phyloP scores from a whole-genome alignment of 2,113 vertebrate genomes.

The Ophthalmolycus amberensis region DNA sequence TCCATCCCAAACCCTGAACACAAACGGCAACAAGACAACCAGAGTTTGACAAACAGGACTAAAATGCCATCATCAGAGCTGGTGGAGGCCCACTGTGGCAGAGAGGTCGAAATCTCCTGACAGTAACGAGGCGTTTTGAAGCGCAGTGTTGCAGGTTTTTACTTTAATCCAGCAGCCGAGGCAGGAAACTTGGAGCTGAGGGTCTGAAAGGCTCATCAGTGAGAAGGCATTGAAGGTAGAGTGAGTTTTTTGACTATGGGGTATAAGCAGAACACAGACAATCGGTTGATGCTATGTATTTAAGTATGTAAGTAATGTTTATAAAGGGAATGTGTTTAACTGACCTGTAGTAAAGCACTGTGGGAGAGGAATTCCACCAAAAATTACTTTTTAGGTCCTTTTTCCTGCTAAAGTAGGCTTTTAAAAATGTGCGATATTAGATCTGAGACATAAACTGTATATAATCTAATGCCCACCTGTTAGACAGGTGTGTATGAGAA shows the following conservation, averaged over 20 bases:
- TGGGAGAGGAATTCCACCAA: conserved; percentile 51
- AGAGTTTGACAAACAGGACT: not conserved
- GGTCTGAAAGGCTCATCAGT: conserved; percentile 22
- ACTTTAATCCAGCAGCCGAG: conserved; percentile 1
- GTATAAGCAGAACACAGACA: conserved; percentile 1
- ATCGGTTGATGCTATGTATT: conserved; percentile 46
- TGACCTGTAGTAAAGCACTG: conserved; percentile 75
- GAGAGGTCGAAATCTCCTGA: not conserved
- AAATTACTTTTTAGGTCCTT: conserved; percentile 32
- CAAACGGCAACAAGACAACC: not conserved
- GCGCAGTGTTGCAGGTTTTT: conserved; percentile 5
- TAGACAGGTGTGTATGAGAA: not conserved
- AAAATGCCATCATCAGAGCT: not conserved
- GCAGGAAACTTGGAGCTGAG: conserved; percentile 11
- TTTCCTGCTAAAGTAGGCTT: conserved; percentile 20
- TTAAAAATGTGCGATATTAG: not conserved
- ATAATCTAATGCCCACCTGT: not conserved
- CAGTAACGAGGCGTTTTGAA: not conserved
- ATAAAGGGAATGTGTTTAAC: conserved; percentile 74
- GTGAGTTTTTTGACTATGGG: conserved; percentile 1
- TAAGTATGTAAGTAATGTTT: conserved; percentile 69
- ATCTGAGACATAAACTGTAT: not conserved
- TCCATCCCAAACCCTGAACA: not conserved
- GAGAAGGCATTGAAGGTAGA: conserved; percentile 60
- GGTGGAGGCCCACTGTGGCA: not conserved